Conservation (phyloP, 2,888 invertebrate genomes). For the Heliconius ismenius region DNA sequence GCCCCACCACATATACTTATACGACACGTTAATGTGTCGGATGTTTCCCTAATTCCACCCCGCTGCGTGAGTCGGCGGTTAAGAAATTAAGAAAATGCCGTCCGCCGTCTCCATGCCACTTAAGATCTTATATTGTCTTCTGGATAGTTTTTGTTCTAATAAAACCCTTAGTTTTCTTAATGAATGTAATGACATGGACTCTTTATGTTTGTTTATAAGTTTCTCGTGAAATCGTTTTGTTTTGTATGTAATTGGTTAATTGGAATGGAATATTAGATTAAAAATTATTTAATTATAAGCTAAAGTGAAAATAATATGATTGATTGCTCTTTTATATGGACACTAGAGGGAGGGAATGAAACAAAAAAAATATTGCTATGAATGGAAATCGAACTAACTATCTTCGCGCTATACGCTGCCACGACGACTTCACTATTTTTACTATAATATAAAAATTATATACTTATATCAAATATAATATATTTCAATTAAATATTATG, state of each 20-base stretch:
- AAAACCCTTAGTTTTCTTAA: conserved; percentile 74
- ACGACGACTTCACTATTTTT: too few species aligned
- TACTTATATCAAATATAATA: not conserved
- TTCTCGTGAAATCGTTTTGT: not conserved
- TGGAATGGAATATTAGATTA: not conserved
- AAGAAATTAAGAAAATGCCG: conserved; percentile 80
- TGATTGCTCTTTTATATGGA: too few species aligned
- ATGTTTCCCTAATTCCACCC: conserved; percentile 81
- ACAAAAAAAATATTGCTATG: too few species aligned
- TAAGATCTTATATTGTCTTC: conserved; percentile 72
- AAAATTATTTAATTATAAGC: not conserved
- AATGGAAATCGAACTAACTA: too few species aligned
- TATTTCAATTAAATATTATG: not conserved
- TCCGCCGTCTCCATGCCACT: conserved; percentile 73
- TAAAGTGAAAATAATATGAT: too few species aligned
- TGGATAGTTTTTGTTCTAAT: conserved; percentile 74
- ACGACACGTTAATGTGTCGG: conserved; percentile 61
- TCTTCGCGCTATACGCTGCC: too few species aligned
- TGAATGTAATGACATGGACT: conserved; percentile 62
- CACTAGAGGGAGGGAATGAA: too few species aligned
- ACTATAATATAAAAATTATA: too few species aligned
- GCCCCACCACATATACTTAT: conserved; percentile 38
- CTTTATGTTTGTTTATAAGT: conserved; percentile 32
- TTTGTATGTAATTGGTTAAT: not conserved
- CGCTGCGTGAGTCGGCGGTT: conserved; percentile 75